phyloP scores from a whole-genome alignment of 2,113 vertebrate species.

The Ploceus nigricollis region DNA sequence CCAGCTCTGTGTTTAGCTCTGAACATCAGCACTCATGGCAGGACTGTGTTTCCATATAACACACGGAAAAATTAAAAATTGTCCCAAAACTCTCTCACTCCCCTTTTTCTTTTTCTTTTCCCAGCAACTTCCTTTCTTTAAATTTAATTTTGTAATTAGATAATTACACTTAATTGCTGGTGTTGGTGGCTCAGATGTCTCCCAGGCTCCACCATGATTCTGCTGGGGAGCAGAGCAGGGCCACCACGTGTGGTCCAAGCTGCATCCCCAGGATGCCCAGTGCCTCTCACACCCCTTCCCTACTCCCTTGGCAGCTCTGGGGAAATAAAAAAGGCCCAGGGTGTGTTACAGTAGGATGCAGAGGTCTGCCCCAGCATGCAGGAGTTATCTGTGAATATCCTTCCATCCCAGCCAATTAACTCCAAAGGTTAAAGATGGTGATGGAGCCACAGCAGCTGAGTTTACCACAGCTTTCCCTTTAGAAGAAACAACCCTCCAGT shows the following conservation, averaged over 20 bases:
- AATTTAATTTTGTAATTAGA: too few species aligned
- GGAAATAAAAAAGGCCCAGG: background rate
- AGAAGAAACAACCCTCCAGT: background rate
- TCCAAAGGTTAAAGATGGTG: background rate
- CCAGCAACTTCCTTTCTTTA: too few species aligned
- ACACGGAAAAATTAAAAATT: too few species aligned
- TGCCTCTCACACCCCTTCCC: fast-evolving
- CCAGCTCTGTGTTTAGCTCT: background rate
- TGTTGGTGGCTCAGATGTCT: background rate
- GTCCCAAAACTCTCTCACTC: too few species aligned
- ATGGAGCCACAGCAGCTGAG: background rate
- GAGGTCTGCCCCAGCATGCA: background rate
- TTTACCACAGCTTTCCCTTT: constrained; percentile 20
- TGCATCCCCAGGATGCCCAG: background rate
- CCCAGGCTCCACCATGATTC: background rate
- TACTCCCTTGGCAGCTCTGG: background rate
- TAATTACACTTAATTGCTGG: constrained; percentile 20
- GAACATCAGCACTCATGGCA: background rate
- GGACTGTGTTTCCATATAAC: background rate
- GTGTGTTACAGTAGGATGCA: background rate
- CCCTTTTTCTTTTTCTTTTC: too few species aligned
- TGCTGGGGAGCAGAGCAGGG: fast-evolving
- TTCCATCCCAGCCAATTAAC: background rate
- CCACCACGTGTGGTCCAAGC: fast-evolving
- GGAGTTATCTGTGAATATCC: background rate